Base-by-base conservation (phyloP, 2,888 invertebrate genomes). In the Oligia strigilis region DNA sequence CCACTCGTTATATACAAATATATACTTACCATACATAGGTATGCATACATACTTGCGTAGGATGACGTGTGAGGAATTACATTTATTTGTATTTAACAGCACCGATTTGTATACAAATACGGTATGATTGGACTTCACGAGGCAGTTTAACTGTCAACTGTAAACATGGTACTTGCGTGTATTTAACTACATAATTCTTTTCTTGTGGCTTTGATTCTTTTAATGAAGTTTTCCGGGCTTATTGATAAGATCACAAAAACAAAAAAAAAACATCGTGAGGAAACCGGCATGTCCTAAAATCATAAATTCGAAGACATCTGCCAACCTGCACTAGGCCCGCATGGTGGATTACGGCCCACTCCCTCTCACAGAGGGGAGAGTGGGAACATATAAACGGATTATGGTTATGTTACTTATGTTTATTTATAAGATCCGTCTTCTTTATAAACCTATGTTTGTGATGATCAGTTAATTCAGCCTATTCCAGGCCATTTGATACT, bases 1-100 rank as follows among this genome's bases (percentile, higher is more conserved):
- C 71, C 71, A 71, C 70, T 79, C 58, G 81, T 90, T 85, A 84
- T 80, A 49, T 67, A 73, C 72, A 82, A 81, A 86, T 85, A 86
- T 78, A 66, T 40, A 66, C 66, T 52, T 66, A 71, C 43, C 58
- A 23, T 67, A 58, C 36, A 65, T 70, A 29, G 29, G 29, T 29
- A 78, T 49, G n/a, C 23, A 52, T 29, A 13, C 23, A 2, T 49
- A 77, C 69, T 77, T 77, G 70, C 65, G 55, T 62, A 19, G 29
- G 70, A 80, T 82, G 84, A 84, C 84, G 88, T 87, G 87, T 79
- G 77, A 88, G 77, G 78, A 82, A 83, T 83, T 86, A 77, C 72
- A 77, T 82, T 84, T 83, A 88, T 87, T 78, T 83, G 60, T 58
- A 64, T 72, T 74, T 75, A 80, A 77, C 40, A 72, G 65, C 78